phyloP scores from a whole-genome alignment of 2,888 invertebrate genomes.

The Aporophyla nigra region DNA sequence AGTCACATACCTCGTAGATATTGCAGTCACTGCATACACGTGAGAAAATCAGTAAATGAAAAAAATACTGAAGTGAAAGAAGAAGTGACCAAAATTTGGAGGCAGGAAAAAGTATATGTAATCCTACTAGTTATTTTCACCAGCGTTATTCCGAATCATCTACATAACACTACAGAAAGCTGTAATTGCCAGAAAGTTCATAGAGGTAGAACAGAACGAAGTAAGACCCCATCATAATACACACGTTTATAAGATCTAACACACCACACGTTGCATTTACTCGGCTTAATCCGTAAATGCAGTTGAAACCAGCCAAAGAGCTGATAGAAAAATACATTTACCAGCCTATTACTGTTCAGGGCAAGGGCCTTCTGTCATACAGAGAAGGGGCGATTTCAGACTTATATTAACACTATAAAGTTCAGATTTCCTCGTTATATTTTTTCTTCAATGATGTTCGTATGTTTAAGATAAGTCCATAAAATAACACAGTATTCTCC shows the following conservation, averaged over 20 bases:
- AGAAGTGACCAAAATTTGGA: too few species aligned
- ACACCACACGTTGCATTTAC: not conserved
- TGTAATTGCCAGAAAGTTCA: too few species aligned
- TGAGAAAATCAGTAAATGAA: too few species aligned
- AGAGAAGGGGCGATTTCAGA: too few species aligned
- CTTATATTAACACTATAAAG: not conserved
- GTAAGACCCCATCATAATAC: not conserved
- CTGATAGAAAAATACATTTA: not conserved
- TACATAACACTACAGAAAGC: not conserved
- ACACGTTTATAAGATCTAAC: not conserved
- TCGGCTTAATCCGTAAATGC: not conserved
- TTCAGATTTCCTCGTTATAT: not conserved
- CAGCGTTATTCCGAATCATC: not conserved
- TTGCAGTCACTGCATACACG: too few species aligned
- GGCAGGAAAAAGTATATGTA: not conserved
- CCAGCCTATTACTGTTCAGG: not conserved
- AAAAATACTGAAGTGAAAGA: too few species aligned
- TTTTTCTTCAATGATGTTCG: not conserved
- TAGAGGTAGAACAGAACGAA: not conserved
- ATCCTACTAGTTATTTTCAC: not conserved
- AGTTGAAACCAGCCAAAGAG: not conserved
- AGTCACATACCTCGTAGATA: too few species aligned
- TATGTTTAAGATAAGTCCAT: not conserved
- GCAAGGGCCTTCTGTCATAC: not conserved
- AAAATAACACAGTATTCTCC: not conserved